Base-by-base conservation (phyloP, 2,888 invertebrate genomes). In the Agrochola circellaris region DNA sequence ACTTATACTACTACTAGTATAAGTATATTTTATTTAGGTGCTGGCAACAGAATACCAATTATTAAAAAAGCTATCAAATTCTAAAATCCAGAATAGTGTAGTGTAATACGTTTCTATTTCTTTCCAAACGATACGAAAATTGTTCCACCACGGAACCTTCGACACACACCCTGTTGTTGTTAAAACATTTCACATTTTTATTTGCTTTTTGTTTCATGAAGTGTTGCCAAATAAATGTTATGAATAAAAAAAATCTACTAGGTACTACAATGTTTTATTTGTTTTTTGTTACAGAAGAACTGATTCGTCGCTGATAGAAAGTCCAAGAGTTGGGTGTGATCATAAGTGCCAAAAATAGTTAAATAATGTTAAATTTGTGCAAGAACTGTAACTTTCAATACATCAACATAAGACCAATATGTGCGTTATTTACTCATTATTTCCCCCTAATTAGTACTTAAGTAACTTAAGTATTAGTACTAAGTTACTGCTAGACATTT, bases 271-370 rank as follows among this genome's bases (percentile, higher is more conserved):
- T n/a, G 17, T 9, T 9, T 38, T 13, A 67, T 48, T 54, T 77
- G 7, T 51, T 79, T 82, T 45, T 81, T 84, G 61, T 90, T 85
- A 17, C 89, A 90, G 90, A 85, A 78, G 74, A 86, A 84, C 81
- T 84, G 85, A 87, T 60, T 68, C 45, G 62, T 64, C 65, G 72
- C 81, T 54, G 82, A 64, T 42, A 73, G 83, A 62, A 38, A 73
- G 62, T 76, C 70, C 69, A 72, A 82, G 65, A 74, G 74, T 68
- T 66, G 61, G 68, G 70, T 72, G 82, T 84, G 68, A 85, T 77
- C 77, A 74, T 74, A 84, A 82, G 90, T 90, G 89, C 90, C 89
- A 90, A 88, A 83, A 87, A 86, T 77, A 75, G 82, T 85, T 82
- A 87, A 85, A 64, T 82, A 85, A 62, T 77, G 45, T 73, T 73